Conservation (phyloP, 2,888 invertebrate species). For the Cecidostiba fungosa region DNA sequence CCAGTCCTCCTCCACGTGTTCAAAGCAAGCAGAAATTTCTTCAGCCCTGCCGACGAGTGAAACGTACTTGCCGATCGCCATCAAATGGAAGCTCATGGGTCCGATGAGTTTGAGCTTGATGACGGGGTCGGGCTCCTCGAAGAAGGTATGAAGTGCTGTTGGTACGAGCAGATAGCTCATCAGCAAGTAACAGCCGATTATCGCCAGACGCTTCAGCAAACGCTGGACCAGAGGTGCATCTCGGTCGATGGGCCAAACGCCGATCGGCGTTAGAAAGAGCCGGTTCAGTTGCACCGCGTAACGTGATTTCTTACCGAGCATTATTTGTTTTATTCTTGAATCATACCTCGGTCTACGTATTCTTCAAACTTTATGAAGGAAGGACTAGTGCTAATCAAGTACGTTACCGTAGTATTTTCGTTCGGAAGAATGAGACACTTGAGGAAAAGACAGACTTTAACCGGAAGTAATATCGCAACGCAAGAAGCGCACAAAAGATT, state of each 20-base stretch:
- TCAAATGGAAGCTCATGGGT: conserved; percentile 69
- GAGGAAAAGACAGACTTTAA: neutral
- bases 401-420: neutral
- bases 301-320: conserved; percentile 41
- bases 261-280: conserved; percentile 71
- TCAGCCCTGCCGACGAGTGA: conserved; percentile 59
- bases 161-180: conserved; percentile 67
- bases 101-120: conserved; percentile 67
- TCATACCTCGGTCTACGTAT: no score
- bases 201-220: neutral
- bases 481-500: neutral
- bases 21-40: conserved; percentile 65
- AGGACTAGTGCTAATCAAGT: neutral
- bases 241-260: conserved; percentile 69
- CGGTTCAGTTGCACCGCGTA: conserved; percentile 73
- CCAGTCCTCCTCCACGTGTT: conserved; percentile 71
- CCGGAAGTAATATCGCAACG: neutral
- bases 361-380: neutral
- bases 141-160: conserved; percentile 63
- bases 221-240: conserved; percentile 2
- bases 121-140: conserved; percentile 67
- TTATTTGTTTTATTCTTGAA: conserved; percentile 15
- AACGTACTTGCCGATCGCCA: conserved; percentile 70
- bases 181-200: conserved; percentile 61
- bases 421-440: neutral